Evolutionary conservation across 2,113 vertebrate species (phyloP).

Genomic region (Myrmecobius fasciatus): DNA sequence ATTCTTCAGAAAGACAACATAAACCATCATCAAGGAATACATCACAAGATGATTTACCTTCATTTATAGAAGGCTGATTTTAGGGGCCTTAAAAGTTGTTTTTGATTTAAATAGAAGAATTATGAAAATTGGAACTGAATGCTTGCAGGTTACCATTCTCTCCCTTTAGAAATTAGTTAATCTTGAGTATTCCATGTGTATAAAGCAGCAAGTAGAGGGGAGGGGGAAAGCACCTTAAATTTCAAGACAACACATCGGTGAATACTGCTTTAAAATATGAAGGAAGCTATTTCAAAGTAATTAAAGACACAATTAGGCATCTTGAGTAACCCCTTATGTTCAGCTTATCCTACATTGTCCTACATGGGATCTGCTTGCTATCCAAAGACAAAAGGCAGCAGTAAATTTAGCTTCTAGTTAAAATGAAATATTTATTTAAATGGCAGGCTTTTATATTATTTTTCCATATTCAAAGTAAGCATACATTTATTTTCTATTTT

Average conservation of each 20-base stretch:
- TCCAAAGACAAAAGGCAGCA: constrained; percentile 50
- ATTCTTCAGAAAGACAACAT: constrained; percentile 75
- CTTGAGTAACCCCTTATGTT: constrained; percentile 69
- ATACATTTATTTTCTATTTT: background rate
- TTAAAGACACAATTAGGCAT: constrained; percentile 64
- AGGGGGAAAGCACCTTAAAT: constrained; percentile 69
- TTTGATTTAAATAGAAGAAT: constrained; percentile 79
- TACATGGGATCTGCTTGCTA: constrained; percentile 56
- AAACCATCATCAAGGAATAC: constrained; percentile 74
- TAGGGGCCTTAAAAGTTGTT: constrained; percentile 71
- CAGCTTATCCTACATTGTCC: constrained; percentile 50
- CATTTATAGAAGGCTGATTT: constrained; percentile 79
- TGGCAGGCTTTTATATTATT: background rate
- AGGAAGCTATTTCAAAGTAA: constrained; percentile 75
- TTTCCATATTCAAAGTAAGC: background rate
- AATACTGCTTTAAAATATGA: constrained; percentile 72
- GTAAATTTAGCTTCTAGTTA: constrained; percentile 9
- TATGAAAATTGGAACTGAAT: constrained; percentile 79
- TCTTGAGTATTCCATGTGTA: constrained; percentile 62
- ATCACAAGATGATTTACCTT: constrained; percentile 74
- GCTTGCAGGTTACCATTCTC: constrained; percentile 73
- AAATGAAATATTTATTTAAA: background rate
- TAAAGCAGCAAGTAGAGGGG: constrained; percentile 52
- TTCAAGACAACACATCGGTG: constrained; percentile 76
- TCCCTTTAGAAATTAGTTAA: constrained; percentile 68